Conservation (phyloP, 1,140 invertebrate genomes). For the Protaetia brevitarsis region DNA sequence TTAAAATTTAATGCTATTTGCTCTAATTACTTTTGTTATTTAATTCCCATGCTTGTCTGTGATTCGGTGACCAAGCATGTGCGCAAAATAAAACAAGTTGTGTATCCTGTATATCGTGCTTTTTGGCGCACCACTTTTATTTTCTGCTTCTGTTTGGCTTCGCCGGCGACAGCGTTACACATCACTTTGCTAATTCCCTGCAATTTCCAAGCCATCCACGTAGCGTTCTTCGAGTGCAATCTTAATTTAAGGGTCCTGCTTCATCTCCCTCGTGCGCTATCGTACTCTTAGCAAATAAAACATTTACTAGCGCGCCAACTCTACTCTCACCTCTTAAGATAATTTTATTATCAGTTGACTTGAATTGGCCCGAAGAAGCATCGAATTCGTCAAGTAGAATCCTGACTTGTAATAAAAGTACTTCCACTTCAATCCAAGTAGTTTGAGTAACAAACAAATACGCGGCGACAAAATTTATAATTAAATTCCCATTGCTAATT, state of each 20-base stretch:
- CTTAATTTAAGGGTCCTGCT: slow-evolving; percentile 3
- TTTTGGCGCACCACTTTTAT: neutral
- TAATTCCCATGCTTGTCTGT: neutral
- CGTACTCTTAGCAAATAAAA: neutral
- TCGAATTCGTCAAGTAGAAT: neutral
- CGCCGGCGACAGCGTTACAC: neutral
- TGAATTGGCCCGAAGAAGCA: neutral
- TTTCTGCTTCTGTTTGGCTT: neutral
- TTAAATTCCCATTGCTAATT: neutral
- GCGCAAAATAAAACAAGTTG: neutral
- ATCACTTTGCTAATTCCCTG: neutral
- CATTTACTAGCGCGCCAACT: neutral
- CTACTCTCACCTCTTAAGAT: neutral
- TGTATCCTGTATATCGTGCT: neutral
- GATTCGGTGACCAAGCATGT: neutral
- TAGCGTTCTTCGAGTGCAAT: slow-evolving; percentile 1
- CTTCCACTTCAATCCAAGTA: neutral
- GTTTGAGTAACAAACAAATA: neutral
- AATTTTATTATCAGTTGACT: slow-evolving; percentile 17
- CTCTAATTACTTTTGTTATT: too few relatives aligned
- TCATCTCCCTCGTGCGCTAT: neutral
- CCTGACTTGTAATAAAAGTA: neutral
- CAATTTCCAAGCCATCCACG: neutral
- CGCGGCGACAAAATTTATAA: neutral
- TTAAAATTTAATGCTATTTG: too few relatives aligned